phyloP scores from a whole-genome alignment of 2,113 vertebrate species.

The Sprattus sprattus region DNA sequence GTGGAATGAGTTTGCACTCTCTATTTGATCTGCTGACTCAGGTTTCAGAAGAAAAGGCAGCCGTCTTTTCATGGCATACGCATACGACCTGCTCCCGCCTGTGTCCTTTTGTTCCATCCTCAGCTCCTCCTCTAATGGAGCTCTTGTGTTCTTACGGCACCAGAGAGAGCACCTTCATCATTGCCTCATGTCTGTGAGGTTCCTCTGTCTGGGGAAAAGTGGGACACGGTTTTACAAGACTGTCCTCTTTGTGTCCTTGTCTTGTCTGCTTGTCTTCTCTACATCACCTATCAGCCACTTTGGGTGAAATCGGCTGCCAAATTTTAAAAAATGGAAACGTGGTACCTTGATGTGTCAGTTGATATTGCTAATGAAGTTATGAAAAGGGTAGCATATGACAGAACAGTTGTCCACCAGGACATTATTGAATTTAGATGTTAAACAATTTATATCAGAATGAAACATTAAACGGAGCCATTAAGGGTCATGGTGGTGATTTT shows the following conservation, averaged over 20 bases:
- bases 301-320: neutral
- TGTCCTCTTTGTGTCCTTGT: neutral
- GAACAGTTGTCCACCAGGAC: no score
- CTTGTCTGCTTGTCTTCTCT: neutral
- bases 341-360: neutral
- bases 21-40: neutral
- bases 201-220: neutral
- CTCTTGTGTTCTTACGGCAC: no score
- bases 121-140: neutral
- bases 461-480: no score
- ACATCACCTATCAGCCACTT: neutral
- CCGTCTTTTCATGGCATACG: neutral
- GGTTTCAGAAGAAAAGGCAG: neutral
- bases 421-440: no score
- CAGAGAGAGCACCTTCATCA: no score
- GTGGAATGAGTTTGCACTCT: neutral
- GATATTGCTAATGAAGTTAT: no score
- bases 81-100: neutral
- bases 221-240: neutral
- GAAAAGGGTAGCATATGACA: no score
- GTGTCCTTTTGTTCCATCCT: neutral
- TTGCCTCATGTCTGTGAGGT: no score
- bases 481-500: no score
- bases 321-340: neutral
- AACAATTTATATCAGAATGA: no score